Conservation (phyloP, 2,888 invertebrate species). For the Watsonalla cultraria region DNA sequence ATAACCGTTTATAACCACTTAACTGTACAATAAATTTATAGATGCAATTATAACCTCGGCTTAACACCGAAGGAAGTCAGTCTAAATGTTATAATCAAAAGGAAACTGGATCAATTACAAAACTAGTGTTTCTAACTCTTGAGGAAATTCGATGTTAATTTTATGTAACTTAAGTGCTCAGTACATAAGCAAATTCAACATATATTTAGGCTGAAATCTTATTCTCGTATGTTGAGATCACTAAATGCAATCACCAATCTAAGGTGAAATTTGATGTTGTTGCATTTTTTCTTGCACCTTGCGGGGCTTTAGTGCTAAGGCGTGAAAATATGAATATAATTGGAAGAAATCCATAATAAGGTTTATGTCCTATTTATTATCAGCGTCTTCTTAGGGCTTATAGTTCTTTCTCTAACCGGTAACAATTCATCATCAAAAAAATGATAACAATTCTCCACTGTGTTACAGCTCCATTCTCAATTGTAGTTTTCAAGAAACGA, state of each 20-base stretch:
- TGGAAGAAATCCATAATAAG: no score
- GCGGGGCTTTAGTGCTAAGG: no score
- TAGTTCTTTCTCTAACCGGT: no score
- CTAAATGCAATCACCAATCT: neutral
- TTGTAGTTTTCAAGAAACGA: constrained; percentile 1
- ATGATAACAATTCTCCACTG: no score
- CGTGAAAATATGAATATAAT: no score
- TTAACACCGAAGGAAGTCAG: neutral
- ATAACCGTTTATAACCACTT: neutral
- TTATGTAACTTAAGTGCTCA: neutral
- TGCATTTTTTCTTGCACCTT: no score
- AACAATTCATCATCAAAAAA: no score
- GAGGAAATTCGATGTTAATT: neutral
- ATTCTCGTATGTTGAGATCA: no score
- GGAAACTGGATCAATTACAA: neutral
- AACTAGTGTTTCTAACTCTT: neutral
- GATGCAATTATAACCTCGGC: neutral
- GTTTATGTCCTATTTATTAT: no score
- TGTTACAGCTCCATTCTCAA: neutral
- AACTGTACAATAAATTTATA: neutral
- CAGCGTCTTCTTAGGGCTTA: no score
- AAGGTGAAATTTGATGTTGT: neutral
- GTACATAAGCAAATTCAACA: no score
- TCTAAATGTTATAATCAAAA: neutral
- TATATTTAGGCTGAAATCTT: no score